Evolutionary conservation across 1,140 invertebrate genomes (phyloP), one percentile per base, ranked within the genome.

Genomic region (Lasioglossum baleicum): DNA sequence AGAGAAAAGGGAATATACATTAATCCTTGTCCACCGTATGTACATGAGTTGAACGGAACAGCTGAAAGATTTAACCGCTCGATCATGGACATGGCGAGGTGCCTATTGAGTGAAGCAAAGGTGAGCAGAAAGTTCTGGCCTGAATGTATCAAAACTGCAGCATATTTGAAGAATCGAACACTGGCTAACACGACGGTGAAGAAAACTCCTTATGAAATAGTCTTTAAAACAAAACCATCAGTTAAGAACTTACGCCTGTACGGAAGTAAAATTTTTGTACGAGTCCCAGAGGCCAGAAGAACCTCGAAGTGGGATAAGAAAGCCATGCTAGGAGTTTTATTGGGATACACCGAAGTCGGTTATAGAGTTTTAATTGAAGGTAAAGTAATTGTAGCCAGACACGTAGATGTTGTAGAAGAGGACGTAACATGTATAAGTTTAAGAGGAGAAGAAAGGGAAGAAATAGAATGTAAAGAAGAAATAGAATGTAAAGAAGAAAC

Each of bases 81-180:
- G 15, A 51, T 51, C 2, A 74, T 74, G 61, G 61, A 74, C 17
- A 74, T 40, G n/a, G 35, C 40, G 7, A 74, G 72, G 31, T 74
- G 72, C 31, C 58, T 65, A 20, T 6, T 51, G 42, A 8, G 13
- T 7, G 72, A 74, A 48, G 58, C 68, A 8, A 70, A 70, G 35
- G 26, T 70, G 17, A 20, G 20, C 15, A 31, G 26, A 35, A 53
- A 11, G 8, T 70, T 15, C n/a, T 70, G 68, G 51, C 53, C 51
- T 0, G 67, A 69, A 56, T 31, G 51, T 0, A 17, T 68, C 2
- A 68, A 68, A 26, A 13, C 48, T 2, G 44, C n/a, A 26, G 68
- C 53, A 40, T 70, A 70, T 8, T 17, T 70, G 2, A 70, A 70
- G 20, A 67, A 91, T 87, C 20, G 91, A 89, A 8, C 93, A 44